Evolutionary conservation across 2,113 vertebrate genomes (phyloP), one percentile per base, ranked within the genome.

Genomic region (Axis porcinus): DNA sequence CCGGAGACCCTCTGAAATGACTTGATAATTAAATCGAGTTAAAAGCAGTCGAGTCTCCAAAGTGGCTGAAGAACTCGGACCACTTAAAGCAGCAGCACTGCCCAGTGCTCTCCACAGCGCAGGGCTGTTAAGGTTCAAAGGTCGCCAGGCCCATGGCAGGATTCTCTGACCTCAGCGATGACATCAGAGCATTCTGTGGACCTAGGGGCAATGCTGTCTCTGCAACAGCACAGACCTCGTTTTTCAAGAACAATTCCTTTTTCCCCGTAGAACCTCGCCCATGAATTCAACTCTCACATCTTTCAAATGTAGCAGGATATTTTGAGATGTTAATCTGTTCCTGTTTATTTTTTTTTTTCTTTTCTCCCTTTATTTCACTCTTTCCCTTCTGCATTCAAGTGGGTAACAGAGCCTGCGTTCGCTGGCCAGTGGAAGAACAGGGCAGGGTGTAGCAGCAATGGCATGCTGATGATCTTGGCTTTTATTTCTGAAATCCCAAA

Each of bases 71-170:
- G 95, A 91, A 47, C 67, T 91, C 36, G 58, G 40, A 94, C 40
- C 36, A 57, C 64, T 27, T 50, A 55, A 86, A 95, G 28, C 23
- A 52, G 55, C 91, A 94, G 60, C 43, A 87, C 84, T 19, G 54
- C 76, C 90, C 76, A 90, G 96, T 0, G 88, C 60, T 76, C 76
- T 57, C 67, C 28, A 60, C 12, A 85, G 50, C 5, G 11, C 92
- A 97, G 78, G 87, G 81, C 96, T 97, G 97, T 97, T 97, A 88
- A 83, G 85, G 86, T 92, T 97, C 94, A 86, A 93, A 97, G 96
- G 94, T 97, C 74, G 60, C 55, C 83, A 52, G 43, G 82, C 86
- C 82, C 83, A 54, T 15, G 28, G 47, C 33, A 96, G 91, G 21
- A 74, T 96, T 97, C 96, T 94, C 45, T 93, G 70, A 97, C 94